Evolutionary conservation across 1,140 invertebrate genomes (phyloP).

Genomic region (Solenopsis fugax): DNA sequence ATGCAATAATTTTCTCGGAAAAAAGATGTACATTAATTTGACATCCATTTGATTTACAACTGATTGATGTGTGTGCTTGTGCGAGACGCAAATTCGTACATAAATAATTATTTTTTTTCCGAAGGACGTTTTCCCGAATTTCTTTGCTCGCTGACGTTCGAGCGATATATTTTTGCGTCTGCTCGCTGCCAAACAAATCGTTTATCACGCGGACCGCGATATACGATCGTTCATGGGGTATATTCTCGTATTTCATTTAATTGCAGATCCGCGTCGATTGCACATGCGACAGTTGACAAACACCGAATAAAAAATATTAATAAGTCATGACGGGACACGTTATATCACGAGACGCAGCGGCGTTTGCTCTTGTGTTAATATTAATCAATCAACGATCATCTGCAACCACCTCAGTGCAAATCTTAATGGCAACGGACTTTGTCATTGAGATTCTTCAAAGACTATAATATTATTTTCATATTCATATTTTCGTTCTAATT

Average conservation of each 20-base stretch:
- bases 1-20: neutral
- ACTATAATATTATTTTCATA: neutral
- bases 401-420: neutral
- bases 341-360: neutral
- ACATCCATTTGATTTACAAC: neutral
- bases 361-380: neutral
- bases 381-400: constrained; percentile 23
- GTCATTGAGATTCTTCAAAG: too few species aligned
- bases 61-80: constrained; percentile 29
- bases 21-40: neutral
- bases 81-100: neutral
- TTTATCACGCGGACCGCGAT: constrained; percentile 25
- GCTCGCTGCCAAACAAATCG: constrained; percentile 38
- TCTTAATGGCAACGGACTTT: neutral
- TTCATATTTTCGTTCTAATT: neutral
- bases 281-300: constrained; percentile 26
- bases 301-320: neutral
- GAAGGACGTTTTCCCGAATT: constrained; percentile 13
- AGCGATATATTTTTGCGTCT: constrained; percentile 22
- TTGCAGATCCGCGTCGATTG: constrained; percentile 1
- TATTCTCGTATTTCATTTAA: neutral
- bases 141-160: neutral
- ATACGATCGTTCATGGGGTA: neutral
- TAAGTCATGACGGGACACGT: neutral
- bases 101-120: constrained; percentile 35